Evolutionary conservation across 2,113 vertebrate species (phyloP).

Genomic region (Dicaeum eximium): DNA sequence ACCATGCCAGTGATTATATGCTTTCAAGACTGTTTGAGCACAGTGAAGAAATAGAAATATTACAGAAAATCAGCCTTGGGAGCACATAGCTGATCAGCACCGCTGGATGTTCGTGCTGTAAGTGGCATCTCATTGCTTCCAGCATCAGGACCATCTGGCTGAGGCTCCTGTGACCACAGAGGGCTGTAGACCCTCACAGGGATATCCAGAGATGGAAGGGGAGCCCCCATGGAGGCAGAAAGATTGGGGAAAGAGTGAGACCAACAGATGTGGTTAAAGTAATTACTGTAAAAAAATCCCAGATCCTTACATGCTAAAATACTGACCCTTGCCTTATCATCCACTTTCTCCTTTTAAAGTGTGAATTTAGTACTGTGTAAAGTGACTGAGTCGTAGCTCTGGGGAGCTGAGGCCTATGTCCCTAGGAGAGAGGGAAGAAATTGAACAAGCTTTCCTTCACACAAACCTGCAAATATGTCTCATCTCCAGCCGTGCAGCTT

Average conservation of each 20-base stretch:
- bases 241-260: neutral
- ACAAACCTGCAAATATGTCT: fast-evolving
- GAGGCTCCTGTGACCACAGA: fast-evolving
- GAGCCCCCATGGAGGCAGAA: neutral
- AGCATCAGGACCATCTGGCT: neutral
- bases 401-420: fast-evolving
- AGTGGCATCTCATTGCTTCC: neutral
- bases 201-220: neutral
- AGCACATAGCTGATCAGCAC: neutral
- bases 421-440: neutral
- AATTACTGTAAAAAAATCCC: neutral
- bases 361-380: neutral
- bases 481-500: neutral
- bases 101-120: fast-evolving
- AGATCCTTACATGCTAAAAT: neutral
- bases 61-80: neutral
- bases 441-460: fast-evolving
- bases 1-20: neutral
- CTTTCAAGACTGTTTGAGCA: neutral
- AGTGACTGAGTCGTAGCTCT: neutral
- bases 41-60: neutral
- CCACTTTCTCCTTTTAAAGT: neutral
- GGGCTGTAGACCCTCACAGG: neutral
- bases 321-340: neutral
- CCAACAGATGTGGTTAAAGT: neutral